Evolutionary conservation across 2,113 vertebrate species (phyloP), one percentile per base, ranked within the genome.

Genomic region (Alectura lathami): DNA sequence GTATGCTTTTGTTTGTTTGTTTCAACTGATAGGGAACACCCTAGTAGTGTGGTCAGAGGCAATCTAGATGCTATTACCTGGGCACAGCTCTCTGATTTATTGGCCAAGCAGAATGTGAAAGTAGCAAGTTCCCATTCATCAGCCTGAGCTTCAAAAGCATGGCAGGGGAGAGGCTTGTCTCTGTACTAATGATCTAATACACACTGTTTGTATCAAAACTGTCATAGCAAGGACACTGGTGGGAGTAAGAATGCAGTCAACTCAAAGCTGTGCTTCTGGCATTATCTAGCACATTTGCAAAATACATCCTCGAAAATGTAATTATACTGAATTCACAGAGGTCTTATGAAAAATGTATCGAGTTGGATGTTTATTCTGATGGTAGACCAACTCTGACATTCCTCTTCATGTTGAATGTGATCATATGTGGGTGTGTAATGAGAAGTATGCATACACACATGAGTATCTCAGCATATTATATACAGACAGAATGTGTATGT

Each of bases 221-320:
- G 82, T 96, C 86, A 83, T 60, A 84, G 76, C 88, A 86, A 96
- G 93, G 93, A 94, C 95, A 53, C 85, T 90, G 95, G 63, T 70
- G 91, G 78, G 76, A 95, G 80, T 77, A 80, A 66, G 70, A 64
- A 66, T 17, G n/a, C 64, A 85, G 85, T 94, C 90, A 69, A 32
- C 83, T 83, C 38, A 72, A 79, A 87, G 84, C 78, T 86, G 72
- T 74, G 92, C 87, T 96, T 84, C 92, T 92, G 83, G 93, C 59
- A 2, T 93, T 91, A 91, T 68, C 66, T 92, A 80, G 86, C 66
- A 84, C 76, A 17, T 79, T 79, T 79, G 73, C 91, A 96, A 83
- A 94, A 84, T 68, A 42, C 66, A 50, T 75, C 70, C 80, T 69
- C 40, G 45, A 38, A 94, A 94, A 69, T 34, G 85, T 70, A 91